Base-by-base conservation (phyloP, 2,113 vertebrate genomes). In the Perccottus glenii region DNA sequence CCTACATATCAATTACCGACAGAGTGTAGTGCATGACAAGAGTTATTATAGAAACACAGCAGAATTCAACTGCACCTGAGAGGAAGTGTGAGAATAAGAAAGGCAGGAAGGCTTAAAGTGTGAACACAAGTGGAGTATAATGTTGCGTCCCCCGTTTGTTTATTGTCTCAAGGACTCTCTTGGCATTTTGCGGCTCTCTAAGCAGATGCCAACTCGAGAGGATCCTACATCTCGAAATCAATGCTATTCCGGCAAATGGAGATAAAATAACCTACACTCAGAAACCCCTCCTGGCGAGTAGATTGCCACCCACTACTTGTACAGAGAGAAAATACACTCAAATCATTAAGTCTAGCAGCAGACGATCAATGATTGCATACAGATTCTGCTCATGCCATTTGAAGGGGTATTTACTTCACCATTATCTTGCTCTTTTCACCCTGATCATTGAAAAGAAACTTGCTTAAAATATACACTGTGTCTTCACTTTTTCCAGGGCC, bases 1-100 rank as follows among this genome's bases (percentile, higher is more conserved):
- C 85, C 87, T 68, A 88, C 90, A 87, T 91, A 92, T 92, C 89
- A 92, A 93, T 93, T 92, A 92, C 88, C 81, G 87, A 85, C 87
- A 78, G 78, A 63, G 60, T 83, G 85, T 81, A 70, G 78, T 75
- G 76, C 70, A 71, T 46, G 58, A 88, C 87, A 83, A 68, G 71
- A 87, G 79, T 86, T 89, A 89, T 90, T 88, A 90, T 80, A 70
- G 67, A 78, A 87, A 88, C 88, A 75, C 58, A 58, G 57, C 70
- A 70, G 76, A 88, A 88, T 90, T 82, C 81, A 85, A 91, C 77
- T 70, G 65, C 85, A 88, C 78, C 89, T 85, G 78, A 81, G 80
- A 84, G 72, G 64, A 77, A 78, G 60, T 32, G 36, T 70, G 55
- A 76, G 75, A 73, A 81, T 70, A 56, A 76, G 75, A 73, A 81